phyloP scores from a whole-genome alignment of 2,797 vertebrate genomes.

The Valencia hispanica region DNA sequence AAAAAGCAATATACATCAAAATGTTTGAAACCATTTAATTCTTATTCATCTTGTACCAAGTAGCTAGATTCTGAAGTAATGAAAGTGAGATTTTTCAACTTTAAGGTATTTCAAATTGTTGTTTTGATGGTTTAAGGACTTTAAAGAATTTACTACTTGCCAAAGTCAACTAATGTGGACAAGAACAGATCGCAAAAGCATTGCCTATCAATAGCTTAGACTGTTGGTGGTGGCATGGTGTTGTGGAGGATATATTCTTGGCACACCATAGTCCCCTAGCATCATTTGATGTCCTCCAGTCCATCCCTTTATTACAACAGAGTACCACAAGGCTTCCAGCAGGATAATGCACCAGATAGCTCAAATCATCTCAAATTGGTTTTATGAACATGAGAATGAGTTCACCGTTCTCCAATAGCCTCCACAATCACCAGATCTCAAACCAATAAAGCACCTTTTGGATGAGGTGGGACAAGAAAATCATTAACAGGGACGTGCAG shows the following conservation, averaged over 20 bases:
- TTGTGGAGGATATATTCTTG: not conserved
- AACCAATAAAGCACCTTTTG: not conserved
- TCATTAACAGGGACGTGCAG: not conserved
- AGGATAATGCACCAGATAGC: not conserved
- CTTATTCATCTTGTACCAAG: not conserved
- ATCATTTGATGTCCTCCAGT: not conserved
- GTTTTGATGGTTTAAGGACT: not conserved
- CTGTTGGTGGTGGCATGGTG: not conserved
- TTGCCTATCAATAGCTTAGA: not conserved
- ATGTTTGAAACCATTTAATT: not conserved
- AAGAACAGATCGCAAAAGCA: not conserved
- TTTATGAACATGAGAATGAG: not conserved
- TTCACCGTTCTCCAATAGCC: not conserved
- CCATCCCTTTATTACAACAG: not conserved
- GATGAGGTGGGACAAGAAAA: not conserved
- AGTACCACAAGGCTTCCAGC: not conserved
- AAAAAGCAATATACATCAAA: not conserved
- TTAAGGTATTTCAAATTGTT: not conserved
- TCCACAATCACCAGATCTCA: not conserved
- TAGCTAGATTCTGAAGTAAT: not conserved
- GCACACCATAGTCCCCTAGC: not conserved
- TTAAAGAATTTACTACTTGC: not conserved
- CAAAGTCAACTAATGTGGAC: not conserved
- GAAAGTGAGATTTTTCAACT: not conserved
- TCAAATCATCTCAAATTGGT: not conserved